Conservation (phyloP, 2,888 invertebrate genomes). For the Nemoura dubitans region DNA sequence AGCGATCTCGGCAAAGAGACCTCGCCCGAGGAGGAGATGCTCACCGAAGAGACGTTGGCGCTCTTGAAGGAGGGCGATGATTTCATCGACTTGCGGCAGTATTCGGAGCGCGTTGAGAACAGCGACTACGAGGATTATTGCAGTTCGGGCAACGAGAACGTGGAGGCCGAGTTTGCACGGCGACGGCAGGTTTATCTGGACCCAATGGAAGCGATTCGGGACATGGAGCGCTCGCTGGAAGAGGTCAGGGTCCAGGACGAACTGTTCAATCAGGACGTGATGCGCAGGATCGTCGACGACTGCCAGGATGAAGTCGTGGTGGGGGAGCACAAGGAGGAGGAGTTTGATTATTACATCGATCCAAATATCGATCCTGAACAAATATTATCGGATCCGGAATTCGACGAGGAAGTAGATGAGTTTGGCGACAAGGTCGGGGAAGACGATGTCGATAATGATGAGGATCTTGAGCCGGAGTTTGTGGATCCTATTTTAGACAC, state of each 20-base stretch:
- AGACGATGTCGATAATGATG: background rate
- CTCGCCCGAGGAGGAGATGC: background rate
- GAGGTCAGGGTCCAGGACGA: constrained; percentile 40
- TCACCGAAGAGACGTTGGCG: background rate
- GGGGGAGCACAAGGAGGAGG: background rate
- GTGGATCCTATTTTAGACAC: background rate
- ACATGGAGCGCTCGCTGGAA: constrained; percentile 44
- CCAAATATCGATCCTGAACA: background rate
- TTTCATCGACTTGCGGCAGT: background rate
- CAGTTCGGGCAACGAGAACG: background rate
- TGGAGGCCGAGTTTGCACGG: background rate
- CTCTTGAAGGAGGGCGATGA: background rate
- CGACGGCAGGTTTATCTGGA: background rate
- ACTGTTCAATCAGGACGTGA: constrained; percentile 52
- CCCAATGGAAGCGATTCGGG: background rate
- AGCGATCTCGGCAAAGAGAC: background rate
- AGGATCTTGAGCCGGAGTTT: background rate
- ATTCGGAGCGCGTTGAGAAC: background rate
- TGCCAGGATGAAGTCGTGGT: background rate
- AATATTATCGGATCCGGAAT: background rate
- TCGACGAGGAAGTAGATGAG: background rate
- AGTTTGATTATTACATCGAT: background rate
- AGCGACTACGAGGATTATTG: background rate
- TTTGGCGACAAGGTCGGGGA: background rate
- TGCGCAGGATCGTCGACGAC: background rate